phyloP scores from a whole-genome alignment of 2,888 invertebrate species.

The Epinotia ramella region DNA sequence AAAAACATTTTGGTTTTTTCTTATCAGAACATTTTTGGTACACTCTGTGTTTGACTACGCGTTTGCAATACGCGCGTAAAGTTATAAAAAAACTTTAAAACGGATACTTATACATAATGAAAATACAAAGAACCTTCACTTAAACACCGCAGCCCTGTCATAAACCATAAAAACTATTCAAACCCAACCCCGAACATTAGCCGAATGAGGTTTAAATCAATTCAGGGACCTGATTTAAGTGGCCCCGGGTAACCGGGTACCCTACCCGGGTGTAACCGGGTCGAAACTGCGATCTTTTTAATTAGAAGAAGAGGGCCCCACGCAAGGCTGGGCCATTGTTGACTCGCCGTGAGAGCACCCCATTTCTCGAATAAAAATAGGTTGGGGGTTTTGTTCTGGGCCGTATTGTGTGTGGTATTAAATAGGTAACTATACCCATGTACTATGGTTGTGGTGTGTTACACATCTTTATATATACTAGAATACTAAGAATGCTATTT shows the following conservation, averaged over 20 bases:
- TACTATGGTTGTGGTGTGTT: not conserved
- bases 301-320: conserved; percentile 70
- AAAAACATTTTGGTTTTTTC: too few relatives aligned
- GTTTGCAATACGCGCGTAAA: too few relatives aligned
- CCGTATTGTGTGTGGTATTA: conserved; percentile 7
- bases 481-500: too few relatives aligned
- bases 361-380: conserved; percentile 38
- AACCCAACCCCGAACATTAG: conserved; percentile 20
- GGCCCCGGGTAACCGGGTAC: conserved; percentile 37
- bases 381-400: conserved; percentile 50
- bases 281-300: conserved; percentile 62
- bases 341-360: conserved; percentile 51
- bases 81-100: not conserved
- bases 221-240: conserved; percentile 47
- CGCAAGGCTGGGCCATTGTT: conserved; percentile 54
- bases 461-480: too few relatives aligned
- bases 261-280: conserved; percentile 41
- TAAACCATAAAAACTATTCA: conserved; percentile 34
- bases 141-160: not conserved
- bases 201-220: conserved; percentile 41
- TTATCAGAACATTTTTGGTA: too few relatives aligned
- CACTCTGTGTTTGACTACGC: too few relatives aligned
- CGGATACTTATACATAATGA: not conserved
- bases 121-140: not conserved
- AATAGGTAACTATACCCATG: not conserved